Evolutionary conservation across 2,113 vertebrate species (phyloP).

Genomic region (Stegastes partitus): DNA sequence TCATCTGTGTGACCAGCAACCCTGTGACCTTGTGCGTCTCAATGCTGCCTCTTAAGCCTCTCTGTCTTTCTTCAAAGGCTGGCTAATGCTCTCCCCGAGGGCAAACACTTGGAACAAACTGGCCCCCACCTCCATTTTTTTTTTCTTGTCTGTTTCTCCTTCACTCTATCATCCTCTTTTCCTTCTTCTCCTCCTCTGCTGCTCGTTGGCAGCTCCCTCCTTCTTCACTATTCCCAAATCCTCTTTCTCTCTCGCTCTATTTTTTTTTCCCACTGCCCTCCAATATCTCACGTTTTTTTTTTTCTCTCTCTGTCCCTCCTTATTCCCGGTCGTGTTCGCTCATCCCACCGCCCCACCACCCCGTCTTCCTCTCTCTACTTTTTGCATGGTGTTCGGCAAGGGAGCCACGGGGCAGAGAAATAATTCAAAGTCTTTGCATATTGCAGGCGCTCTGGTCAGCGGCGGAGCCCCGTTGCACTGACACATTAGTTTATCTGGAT

Average conservation of each 20-base stretch:
- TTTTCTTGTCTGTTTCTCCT: conserved; percentile 16
- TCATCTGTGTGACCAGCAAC: conserved; percentile 59
- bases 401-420: conserved; percentile 84
- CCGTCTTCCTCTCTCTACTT: conserved; percentile 38
- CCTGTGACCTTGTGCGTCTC: conserved; percentile 69
- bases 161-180: conserved; percentile 43
- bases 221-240: conserved; percentile 36
- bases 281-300: conserved; percentile 47
- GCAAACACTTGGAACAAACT: conserved; percentile 56
- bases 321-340: conserved; percentile 36
- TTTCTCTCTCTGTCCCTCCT: conserved; percentile 37
- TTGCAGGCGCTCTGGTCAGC: conserved; percentile 85
- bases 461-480: conserved; percentile 76
- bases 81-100: conserved; percentile 57
- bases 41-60: conserved; percentile 63
- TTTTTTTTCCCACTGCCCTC: conserved; percentile 25
- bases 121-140: conserved; percentile 27
- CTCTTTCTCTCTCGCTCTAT: neutral
- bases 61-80: conserved; percentile 76
- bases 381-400: conserved; percentile 56
- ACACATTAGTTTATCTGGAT: conserved; percentile 87
- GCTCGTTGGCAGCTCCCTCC: conserved; percentile 18
- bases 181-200: conserved; percentile 25
- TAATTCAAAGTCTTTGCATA: conserved; percentile 87
- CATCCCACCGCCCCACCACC: neutral